Conservation (phyloP, 2,888 invertebrate genomes). For the Lepidocyrtoides sp. region DNA sequence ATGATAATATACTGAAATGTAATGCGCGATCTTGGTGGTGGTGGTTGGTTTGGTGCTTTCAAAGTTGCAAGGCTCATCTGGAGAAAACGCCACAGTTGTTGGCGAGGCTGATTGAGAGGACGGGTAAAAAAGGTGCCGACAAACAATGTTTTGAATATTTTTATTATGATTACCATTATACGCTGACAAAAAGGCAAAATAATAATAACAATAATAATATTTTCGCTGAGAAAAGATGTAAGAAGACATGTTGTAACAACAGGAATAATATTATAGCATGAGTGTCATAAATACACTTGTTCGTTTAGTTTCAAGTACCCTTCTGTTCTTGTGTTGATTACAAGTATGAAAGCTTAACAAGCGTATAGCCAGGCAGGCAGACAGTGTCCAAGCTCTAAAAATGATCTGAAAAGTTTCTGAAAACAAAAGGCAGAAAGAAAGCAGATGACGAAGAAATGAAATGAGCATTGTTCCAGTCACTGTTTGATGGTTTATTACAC, state of each 20-base stretch:
- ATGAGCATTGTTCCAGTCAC: constrained; percentile 65
- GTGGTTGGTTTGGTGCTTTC: constrained; percentile 15
- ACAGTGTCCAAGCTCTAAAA: neutral
- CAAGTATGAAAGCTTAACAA: too few species aligned
- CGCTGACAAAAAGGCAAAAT: constrained; percentile 65
- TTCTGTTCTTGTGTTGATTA: neutral
- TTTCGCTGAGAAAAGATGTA: constrained; percentile 15
- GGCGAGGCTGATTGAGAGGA: constrained; percentile 16
- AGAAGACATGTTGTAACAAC: constrained; percentile 33
- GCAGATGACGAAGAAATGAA: constrained; percentile 33
- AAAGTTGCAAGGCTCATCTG: constrained; percentile 20
- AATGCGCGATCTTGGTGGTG: constrained; percentile 47
- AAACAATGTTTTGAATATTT: constrained; percentile 75
- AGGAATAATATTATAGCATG: neutral
- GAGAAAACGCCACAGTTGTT: constrained; percentile 38
- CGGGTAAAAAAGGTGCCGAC: constrained; percentile 67
- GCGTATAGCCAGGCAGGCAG: neutral
- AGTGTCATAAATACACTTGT: constrained; percentile 18
- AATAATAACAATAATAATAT: constrained; percentile 66
- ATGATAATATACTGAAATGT: constrained; percentile 47
- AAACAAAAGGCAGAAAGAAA: neutral
- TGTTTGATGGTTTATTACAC: constrained; percentile 66
- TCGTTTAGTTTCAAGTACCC: constrained; percentile 18
- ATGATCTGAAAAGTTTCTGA: neutral
- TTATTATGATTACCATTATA: constrained; percentile 62